Base-by-base conservation (phyloP, 2,113 vertebrate species). In the Vulpes lagopus region DNA sequence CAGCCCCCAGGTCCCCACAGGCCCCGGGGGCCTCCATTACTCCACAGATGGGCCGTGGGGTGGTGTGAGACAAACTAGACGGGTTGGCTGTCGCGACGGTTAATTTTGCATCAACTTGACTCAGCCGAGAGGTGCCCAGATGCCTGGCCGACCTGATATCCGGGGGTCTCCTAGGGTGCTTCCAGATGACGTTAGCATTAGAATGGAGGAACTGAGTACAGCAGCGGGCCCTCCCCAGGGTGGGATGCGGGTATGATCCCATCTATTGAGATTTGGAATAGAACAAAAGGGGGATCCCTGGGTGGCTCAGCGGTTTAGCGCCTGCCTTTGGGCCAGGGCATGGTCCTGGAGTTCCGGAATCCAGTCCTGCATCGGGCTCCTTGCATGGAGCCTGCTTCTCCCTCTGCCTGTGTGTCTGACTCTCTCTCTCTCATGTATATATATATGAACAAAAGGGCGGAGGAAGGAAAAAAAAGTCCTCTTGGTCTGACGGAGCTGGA, bases 31-130 rank as follows among this genome's bases (percentile, higher is more conserved):
- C 71, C 65, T 7, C 5, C 20, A 38, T 32, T 6, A 8, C n/a
- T 69, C n/a, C 55, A 8, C 67, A 49, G 3, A 67, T 0, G 8
- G 11, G 9, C 19, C 43, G 16, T 8, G 0, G 3, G 2, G 60
- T 19, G 20, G 7, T 32, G 69, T 5, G 43, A 74, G 55, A 67
- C 17, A 20, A 27, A 5, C 30, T 0, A 2, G 64, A 27, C 16
- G 8, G 22, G 53, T 32, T 32, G 67, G 11, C 10, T 10, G 69
- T 15, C 9, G 59, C 53, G 32, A 32, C 8, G 71, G 82, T 22
- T 57, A 11, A 76, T 78, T 64, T 62, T 35, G 71, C 7, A 38
- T 64, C 59, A 65, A 2, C n/a, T 32, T 65, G 71, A 59, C 64
- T n/a, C 53, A 78, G 43, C 49, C 2, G 0, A 14, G 71, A 53